Percentiles rank a stretch among this genome's conserved stretches.
Evolutionary conservation across 1,140 invertebrate genomes (phyloP).

Genomic region (Dendroctonus ponderosae): DNA sequence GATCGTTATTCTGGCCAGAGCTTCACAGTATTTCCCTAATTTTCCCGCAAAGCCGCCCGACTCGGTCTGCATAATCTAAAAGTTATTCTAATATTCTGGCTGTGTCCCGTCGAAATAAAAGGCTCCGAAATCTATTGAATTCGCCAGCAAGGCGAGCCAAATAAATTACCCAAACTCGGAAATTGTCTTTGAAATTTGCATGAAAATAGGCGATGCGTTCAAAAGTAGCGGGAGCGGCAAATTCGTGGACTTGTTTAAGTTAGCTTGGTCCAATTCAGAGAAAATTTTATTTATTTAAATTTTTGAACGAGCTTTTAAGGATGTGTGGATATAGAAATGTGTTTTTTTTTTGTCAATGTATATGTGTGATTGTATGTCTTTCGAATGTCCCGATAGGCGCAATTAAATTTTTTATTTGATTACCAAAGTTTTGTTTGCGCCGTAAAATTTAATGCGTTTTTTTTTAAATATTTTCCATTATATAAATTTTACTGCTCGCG

Average conservation of each 20-base stretch:
- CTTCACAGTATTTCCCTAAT: slow-evolving; percentile 23
- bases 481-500: too few relatives aligned
- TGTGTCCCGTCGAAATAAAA: slow-evolving; percentile 35
- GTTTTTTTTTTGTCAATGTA: too few relatives aligned
- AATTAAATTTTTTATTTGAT: too few relatives aligned
- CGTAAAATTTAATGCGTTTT: too few relatives aligned
- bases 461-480: too few relatives aligned
- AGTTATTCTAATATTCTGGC: slow-evolving; percentile 34
- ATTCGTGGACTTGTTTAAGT: not conserved
- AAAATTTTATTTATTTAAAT: too few relatives aligned
- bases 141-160: slow-evolving; percentile 35
- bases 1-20: slow-evolving; percentile 13
- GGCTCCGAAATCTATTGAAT: slow-evolving; percentile 32
- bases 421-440: too few relatives aligned
- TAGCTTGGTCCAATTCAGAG: too few relatives aligned
- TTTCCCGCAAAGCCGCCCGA: slow-evolving; percentile 14
- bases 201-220: slow-evolving; percentile 40
- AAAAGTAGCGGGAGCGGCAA: slow-evolving; percentile 31
- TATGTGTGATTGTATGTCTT: too few relatives aligned
- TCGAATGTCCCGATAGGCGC: too few relatives aligned
- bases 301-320: too few relatives aligned
- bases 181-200: slow-evolving; percentile 48
- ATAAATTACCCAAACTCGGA: slow-evolving; percentile 45
- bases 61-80: slow-evolving; percentile 28
- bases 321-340: too few relatives aligned